phyloP scores from a whole-genome alignment of 2,888 invertebrate genomes.

The Linyphia triangularis region DNA sequence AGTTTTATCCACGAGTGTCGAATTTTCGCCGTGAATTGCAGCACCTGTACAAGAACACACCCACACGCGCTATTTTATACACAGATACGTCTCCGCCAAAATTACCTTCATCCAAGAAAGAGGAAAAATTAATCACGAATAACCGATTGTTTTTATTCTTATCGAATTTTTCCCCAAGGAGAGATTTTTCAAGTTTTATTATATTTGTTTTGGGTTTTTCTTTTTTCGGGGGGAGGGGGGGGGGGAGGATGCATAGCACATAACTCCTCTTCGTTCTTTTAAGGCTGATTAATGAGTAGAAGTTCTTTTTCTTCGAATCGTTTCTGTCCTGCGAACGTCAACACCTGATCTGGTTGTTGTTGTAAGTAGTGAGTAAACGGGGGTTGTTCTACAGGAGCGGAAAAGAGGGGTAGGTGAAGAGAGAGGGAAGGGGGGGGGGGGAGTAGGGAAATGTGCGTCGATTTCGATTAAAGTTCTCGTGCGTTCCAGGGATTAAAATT shows the following conservation, averaged over 20 bases:
- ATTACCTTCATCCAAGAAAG: constrained; percentile 48
- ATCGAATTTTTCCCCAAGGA: constrained; percentile 55
- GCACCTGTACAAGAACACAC: constrained; percentile 48
- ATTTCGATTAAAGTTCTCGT: constrained; percentile 67
- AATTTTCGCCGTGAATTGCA: constrained; percentile 59
- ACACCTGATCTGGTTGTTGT: constrained; percentile 62
- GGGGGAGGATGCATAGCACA: background rate
- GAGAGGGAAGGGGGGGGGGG: background rate
- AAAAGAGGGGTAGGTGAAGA: too few species aligned
- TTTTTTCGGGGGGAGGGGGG: background rate
- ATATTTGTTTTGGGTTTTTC: constrained; percentile 42
- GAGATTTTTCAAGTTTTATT: constrained; percentile 60
- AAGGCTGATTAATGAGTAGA: constrained; percentile 63
- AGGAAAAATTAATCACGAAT: constrained; percentile 70
- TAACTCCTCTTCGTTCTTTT: constrained; percentile 40
- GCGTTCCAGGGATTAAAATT: constrained; percentile 59
- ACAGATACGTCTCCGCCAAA: constrained; percentile 27
- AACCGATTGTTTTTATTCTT: constrained; percentile 72
- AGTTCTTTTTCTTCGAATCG: constrained; percentile 65
- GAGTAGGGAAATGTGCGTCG: constrained; percentile 47
- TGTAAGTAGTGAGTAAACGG: background rate
- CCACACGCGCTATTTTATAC: constrained; percentile 23
- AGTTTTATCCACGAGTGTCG: constrained; percentile 62
- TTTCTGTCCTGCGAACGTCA: constrained; percentile 68
- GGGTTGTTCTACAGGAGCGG: background rate